These are phyloP conservation scores for Chromoteleia sp. DNA, from an alignment of 2,888 invertebrate species.

Conservation along the genomic window DNA sequence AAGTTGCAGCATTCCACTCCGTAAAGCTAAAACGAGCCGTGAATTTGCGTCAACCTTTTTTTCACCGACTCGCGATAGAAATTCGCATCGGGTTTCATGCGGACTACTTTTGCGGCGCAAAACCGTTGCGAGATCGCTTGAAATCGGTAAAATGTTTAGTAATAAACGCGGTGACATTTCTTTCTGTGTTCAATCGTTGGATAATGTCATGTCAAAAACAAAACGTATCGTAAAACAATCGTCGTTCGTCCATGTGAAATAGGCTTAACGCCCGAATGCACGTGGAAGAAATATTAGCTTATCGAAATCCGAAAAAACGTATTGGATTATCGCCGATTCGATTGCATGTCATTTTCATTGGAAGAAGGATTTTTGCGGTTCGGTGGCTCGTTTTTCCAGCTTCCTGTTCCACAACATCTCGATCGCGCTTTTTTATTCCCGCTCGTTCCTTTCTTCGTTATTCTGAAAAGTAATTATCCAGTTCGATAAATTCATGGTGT, in stretches of 20 bases:
- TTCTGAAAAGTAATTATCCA: constrained; percentile 64
- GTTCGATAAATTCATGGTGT: constrained; percentile 42
- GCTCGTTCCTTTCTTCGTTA: constrained; percentile 49
- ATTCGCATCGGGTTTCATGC: background rate
- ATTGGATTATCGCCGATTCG: constrained; percentile 58
- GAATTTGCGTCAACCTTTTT: constrained; percentile 8
- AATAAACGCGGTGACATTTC: constrained; percentile 50
- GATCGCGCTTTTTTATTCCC: constrained; percentile 47
- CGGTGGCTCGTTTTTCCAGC: constrained; percentile 64
- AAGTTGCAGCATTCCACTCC: too few relatives aligned
- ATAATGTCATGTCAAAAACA: constrained; percentile 60
- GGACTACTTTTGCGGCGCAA: background rate
- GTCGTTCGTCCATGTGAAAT: constrained; percentile 65
- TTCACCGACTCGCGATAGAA: background rate
- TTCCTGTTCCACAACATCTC: constrained; percentile 60
- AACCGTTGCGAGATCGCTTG: constrained; percentile 2
- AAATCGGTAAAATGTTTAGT: constrained; percentile 28
- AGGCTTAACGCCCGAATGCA: constrained; percentile 67
- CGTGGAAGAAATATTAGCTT: constrained; percentile 58
- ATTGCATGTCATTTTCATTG: constrained; percentile 67
- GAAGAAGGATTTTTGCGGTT: constrained; percentile 65
- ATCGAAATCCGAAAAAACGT: constrained; percentile 54
- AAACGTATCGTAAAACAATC: constrained; percentile 62
- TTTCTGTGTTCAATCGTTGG: constrained; percentile 52
- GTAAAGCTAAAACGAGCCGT: constrained; percentile 3